Base-by-base conservation (phyloP, 2,113 vertebrate genomes). In the Barbus barbus region DNA sequence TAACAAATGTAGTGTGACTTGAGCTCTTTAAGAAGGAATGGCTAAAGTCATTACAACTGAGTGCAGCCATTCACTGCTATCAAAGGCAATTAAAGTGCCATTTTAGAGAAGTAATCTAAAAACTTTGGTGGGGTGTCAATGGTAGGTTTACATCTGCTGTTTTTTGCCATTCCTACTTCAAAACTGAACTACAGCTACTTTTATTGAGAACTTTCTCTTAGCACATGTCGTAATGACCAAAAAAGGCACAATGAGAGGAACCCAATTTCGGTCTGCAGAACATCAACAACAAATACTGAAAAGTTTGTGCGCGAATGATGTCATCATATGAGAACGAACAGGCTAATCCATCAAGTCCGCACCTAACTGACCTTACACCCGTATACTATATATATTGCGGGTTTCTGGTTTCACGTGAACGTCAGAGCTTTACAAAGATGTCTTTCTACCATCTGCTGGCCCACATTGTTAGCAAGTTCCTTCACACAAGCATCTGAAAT, bases 1-100 rank as follows among this genome's bases (percentile, higher is more conserved):
- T 82, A 92, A 89, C 91, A 94, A 95, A 95, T 95, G 94, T 93
- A 93, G 90, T 92, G 93, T 94, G 93, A 93, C 93, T 90, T 80
- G 75, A 65, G 90, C 89, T 93, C 91, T 91, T 85, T 78, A 87
- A 78, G 60, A 92, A 92, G 92, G 88, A 93, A 90, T 89, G 86
- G 90, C 85, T 69, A 84, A 89, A 88, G 86, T 89, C 90, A 91
- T 92, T 92, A 93, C 85, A 87, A 88, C 82, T 81, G 87, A 87
- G 90, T 86, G 85, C 87, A 91, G 88, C 89, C 83, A 88, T 87
- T 91, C 74, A 63, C 73, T 83, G 75, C 76, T 56, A 58, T 77
- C 44, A 90, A 90, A 91, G 78, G 87, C 80, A 88, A 87, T 85
- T 90, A 87, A 83, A 84, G 63, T 65, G 76, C 83, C 83, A 88